These are phyloP conservation scores for Megathymus violae DNA, from an alignment of 1,140 invertebrate species.

Conservation along the genomic window DNA sequence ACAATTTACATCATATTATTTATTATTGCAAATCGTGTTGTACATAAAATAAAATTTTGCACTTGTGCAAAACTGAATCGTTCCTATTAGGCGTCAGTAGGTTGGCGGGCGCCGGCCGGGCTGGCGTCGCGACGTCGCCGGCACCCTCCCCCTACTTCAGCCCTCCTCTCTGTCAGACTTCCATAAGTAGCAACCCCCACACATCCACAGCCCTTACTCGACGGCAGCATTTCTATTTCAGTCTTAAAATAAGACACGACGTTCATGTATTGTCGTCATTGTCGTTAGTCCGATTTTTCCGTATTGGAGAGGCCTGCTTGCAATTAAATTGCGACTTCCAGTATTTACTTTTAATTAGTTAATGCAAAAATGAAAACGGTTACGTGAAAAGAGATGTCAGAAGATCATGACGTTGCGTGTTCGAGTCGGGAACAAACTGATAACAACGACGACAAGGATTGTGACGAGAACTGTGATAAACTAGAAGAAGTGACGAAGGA, in stretches of 20 bases:
- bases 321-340: constrained; percentile 5
- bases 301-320: background rate
- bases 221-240: constrained; percentile 25
- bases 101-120: constrained; percentile 68
- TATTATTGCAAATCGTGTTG: constrained; percentile 3
- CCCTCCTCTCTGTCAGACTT: constrained; percentile 29
- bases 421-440: constrained; percentile 51
- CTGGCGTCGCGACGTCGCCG: constrained; percentile 76
- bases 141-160: constrained; percentile 40
- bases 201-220: constrained; percentile 31
- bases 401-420: constrained; percentile 67
- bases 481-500: constrained; percentile 32
- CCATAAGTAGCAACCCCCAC: constrained; percentile 34
- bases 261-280: background rate
- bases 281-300: background rate
- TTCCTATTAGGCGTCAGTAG: constrained; percentile 57
- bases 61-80: constrained; percentile 53
- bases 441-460: constrained; percentile 33
- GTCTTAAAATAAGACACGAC: constrained; percentile 16
- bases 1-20: background rate
- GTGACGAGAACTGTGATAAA: constrained; percentile 36
- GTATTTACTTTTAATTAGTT: constrained; percentile 28
- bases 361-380: constrained; percentile 49
- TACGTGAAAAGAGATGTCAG: constrained; percentile 69
- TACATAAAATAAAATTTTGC: constrained; percentile 31